phyloP scores from a whole-genome alignment of 2,797 vertebrate species.

The Megalops cyprinoides region DNA sequence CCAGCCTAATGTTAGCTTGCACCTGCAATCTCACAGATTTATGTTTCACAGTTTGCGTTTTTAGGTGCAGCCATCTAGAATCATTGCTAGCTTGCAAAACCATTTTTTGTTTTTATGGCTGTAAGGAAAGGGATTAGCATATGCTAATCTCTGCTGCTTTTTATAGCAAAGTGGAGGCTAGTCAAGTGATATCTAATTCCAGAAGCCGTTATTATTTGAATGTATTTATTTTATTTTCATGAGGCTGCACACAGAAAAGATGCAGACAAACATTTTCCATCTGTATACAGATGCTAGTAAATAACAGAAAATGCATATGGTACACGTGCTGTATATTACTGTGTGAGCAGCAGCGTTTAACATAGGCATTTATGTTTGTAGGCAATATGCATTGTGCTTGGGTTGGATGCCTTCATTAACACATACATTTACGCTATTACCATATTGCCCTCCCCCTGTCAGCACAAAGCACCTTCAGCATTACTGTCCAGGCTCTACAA shows the following conservation, averaged over 20 bases:
- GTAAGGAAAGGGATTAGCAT: background rate
- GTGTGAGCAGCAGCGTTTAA: background rate
- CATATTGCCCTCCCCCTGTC: background rate
- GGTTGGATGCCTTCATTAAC: background rate
- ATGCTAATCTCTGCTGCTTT: background rate
- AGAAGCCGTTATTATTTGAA: background rate
- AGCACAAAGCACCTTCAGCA: background rate
- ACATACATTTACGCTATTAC: background rate
- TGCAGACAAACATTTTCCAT: background rate
- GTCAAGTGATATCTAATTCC: background rate
- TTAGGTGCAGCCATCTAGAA: background rate
- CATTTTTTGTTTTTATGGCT: background rate
- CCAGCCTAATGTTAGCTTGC: background rate
- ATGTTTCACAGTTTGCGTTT: background rate
- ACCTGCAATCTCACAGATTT: background rate
- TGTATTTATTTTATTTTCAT: constrained; percentile 12
- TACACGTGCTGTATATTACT: background rate
- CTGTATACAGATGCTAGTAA: background rate
- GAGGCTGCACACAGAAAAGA: background rate
- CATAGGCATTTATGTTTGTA: background rate
- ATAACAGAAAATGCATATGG: background rate
- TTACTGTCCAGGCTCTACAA: background rate
- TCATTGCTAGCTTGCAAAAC: too few species aligned
- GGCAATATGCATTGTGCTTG: background rate
- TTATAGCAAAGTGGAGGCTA: background rate